Base-by-base conservation (phyloP, 1,140 invertebrate genomes). In the Sitodiplosis mosellana region DNA sequence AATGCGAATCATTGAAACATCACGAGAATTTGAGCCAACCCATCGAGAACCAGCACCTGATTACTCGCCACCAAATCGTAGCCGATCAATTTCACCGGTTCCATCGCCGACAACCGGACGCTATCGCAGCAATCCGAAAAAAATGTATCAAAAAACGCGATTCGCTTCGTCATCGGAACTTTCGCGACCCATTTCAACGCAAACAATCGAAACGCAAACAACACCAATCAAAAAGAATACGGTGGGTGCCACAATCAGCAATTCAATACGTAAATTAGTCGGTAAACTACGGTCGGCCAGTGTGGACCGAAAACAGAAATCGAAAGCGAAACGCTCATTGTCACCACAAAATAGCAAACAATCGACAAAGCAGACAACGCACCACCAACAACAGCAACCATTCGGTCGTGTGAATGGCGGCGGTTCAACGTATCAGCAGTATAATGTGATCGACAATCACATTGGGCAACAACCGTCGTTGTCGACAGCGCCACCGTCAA, bases 251-350 rank as follows among this genome's bases (percentile, higher is more conserved):
- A 71, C 70, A 6, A 75, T 74, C 47, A 77, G 78, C 12, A 78
- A 81, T 48, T 84, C 81, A 0, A 78, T 86, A 53, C 69, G 82
- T 43, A 82, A 82, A 56, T 60, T 86, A 45, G 80, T 86, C 3
- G 80, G 79, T 33, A 83, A 83, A 60, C 76, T 86, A 38, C 73
- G 81, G 0, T 83, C 80, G 1, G 78, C 78, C 6, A 82, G 79
- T 48, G 70, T 75, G 0, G 81, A 83, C 59, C 70, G 80, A n/a
- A 76, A 77, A 48, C 72, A 73, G 14, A 73, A 74, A 47, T 71
- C 72, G 64, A 70, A 73, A 50, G 63, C 66, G 7, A 54, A 58
- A 18, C 67, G 66, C 44, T 71, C 69, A 47, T 73, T 72, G 51
- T 76, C 72, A 53, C 69, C 68, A 12, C 54, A 51, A 46, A 51